A percentile compares a stretch with the other conserved stretches of the same genome.
Conservation (phyloP, 2,888 invertebrate genomes). For the Galeruca laticollis region DNA sequence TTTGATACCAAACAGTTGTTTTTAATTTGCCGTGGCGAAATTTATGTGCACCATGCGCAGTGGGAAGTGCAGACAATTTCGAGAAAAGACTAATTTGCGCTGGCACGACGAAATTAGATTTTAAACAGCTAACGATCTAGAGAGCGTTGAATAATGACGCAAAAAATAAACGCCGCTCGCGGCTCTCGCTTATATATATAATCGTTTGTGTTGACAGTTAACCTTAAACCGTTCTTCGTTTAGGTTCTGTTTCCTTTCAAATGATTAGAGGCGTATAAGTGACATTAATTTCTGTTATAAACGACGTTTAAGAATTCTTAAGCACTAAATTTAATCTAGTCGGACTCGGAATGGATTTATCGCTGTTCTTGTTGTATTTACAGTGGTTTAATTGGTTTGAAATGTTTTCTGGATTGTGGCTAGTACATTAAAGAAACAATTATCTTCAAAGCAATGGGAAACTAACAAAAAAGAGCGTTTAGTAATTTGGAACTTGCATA, state of each 20-base stretch:
- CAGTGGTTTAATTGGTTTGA: conserved; percentile 55
- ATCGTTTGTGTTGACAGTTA: conserved; percentile 52
- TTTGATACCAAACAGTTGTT: conserved; percentile 65
- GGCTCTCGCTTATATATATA: conserved; percentile 61
- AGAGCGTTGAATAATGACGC: conserved; percentile 65
- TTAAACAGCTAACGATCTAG: conserved; percentile 67
- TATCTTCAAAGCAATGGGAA: conserved; percentile 12
- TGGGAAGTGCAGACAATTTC: conserved; percentile 64
- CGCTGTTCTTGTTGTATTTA: conserved; percentile 53
- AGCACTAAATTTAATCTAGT: conserved; percentile 57
- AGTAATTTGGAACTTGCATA: background rate
- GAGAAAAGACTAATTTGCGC: conserved; percentile 66
- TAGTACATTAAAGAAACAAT: conserved; percentile 21
- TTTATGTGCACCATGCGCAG: conserved; percentile 61
- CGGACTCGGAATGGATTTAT: conserved; percentile 54
- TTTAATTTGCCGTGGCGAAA: conserved; percentile 67
- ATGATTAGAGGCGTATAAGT: conserved; percentile 61
- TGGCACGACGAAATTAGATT: conserved; percentile 66
- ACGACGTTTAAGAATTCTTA: conserved; percentile 61
- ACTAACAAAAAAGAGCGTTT: background rate
- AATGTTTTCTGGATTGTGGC: conserved; percentile 42
- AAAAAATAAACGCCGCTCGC: conserved; percentile 57
- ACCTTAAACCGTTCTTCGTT: conserved; percentile 41
- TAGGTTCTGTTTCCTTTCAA: conserved; percentile 49
- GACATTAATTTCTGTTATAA: conserved; percentile 65